These are phyloP conservation scores for Perca flavescens DNA, from an alignment of 2,113 vertebrate species.

Conservation along the genomic window DNA sequence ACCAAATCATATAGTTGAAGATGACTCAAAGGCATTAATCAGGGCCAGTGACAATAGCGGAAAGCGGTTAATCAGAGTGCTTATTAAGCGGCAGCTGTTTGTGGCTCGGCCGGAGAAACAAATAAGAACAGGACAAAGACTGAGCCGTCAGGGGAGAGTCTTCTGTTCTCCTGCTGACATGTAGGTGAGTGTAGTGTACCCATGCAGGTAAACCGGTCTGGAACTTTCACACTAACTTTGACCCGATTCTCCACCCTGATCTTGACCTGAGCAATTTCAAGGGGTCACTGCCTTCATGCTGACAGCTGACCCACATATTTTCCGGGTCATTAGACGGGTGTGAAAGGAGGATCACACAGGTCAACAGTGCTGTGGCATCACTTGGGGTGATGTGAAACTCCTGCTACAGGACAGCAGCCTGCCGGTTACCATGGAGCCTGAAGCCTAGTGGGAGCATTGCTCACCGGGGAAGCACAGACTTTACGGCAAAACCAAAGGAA, in stretches of 20 bases:
- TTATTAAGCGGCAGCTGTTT: constrained; percentile 18
- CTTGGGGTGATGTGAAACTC: constrained; percentile 30
- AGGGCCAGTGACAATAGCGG: constrained; percentile 8
- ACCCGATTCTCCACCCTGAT: constrained; percentile 61
- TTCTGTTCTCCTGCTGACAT: constrained; percentile 1
- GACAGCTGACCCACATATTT: constrained; percentile 57
- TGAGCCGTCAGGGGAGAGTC: not conserved
- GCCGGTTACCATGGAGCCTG: constrained; percentile 35
- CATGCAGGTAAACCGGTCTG: constrained; percentile 24
- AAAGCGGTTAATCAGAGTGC: constrained; percentile 34
- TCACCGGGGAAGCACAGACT: constrained; percentile 29
- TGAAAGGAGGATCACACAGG: constrained; percentile 35
- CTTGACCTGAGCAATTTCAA: constrained; percentile 53
- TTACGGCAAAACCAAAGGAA: constrained; percentile 51
- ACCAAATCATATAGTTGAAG: constrained; percentile 17
- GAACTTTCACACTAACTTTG: constrained; percentile 25
- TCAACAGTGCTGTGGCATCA: constrained; percentile 40
- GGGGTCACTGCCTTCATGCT: constrained; percentile 43
- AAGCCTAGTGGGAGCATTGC: constrained; percentile 25
- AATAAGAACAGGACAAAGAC: not conserved
- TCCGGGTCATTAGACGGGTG: constrained; percentile 43
- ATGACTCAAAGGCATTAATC: constrained; percentile 37
- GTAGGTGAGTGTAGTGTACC: constrained; percentile 27
- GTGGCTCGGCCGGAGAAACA: not conserved
- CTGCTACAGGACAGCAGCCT: constrained; percentile 42